phyloP scores from a whole-genome alignment of 2,113 vertebrate genomes.

The Myocastor coypus region DNA sequence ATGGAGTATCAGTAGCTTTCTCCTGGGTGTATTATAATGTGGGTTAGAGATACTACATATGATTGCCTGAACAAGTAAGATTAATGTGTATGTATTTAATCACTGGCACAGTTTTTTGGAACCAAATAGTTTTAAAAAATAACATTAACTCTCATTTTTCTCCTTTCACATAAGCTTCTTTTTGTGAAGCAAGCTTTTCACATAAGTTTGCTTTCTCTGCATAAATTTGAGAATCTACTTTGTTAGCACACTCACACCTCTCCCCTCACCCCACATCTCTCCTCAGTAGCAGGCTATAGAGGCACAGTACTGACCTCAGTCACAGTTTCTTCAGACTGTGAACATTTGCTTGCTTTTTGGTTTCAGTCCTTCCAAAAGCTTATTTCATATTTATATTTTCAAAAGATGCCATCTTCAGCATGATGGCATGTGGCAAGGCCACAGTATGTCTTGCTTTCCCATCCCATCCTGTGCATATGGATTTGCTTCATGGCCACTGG shows the following conservation, averaged over 20 bases:
- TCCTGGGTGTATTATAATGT: neutral
- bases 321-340: neutral
- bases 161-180: neutral
- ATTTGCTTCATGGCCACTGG: neutral
- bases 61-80: neutral
- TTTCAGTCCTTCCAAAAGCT: slow-evolving; percentile 26
- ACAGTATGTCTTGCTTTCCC: neutral
- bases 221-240: neutral
- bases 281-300: neutral
- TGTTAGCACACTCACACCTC: neutral
- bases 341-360: neutral
- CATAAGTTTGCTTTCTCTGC: slow-evolving; percentile 26
- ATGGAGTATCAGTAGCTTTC: neutral
- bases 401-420: neutral
- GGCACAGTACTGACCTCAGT: neutral
- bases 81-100: neutral
- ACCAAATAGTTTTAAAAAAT: neutral
- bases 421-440: neutral
- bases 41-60: neutral
- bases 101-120: neutral
- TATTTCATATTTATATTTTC: slow-evolving; percentile 7
- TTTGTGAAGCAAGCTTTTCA: too few relatives aligned
- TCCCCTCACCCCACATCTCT: neutral
- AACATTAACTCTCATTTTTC: neutral
- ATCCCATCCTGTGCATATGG: neutral